A percentile compares a stretch with the other conserved stretches of the same genome.
phyloP scores from a whole-genome alignment of 2,888 invertebrate genomes.

The Phortica okadai region DNA sequence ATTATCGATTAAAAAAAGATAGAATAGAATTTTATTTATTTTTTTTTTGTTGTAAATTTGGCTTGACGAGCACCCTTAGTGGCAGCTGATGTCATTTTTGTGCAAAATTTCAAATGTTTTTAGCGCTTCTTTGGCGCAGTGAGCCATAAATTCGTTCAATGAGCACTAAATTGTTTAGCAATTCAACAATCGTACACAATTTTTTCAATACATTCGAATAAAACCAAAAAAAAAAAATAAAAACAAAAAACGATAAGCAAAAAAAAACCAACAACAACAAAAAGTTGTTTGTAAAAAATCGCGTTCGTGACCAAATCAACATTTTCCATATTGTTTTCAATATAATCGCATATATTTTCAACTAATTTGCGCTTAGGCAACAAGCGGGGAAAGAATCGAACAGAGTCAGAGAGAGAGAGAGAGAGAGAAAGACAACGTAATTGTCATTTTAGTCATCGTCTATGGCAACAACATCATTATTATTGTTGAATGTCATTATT shows the following conservation, averaged over 20 bases:
- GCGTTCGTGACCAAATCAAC: conserved; percentile 23
- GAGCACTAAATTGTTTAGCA: conserved; percentile 58
- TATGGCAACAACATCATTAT: too few species aligned
- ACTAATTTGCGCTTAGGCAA: background rate
- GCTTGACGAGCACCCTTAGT: too few species aligned
- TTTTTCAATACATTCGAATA: conserved; percentile 9
- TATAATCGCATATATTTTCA: background rate
- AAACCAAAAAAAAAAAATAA: conserved; percentile 32
- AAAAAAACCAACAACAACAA: conserved; percentile 37
- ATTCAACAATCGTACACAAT: conserved; percentile 60
- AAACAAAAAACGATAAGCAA: conserved; percentile 28
- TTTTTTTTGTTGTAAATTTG: too few species aligned
- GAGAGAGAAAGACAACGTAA: too few species aligned
- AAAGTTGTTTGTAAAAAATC: conserved; percentile 15
- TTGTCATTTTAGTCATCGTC: too few species aligned
- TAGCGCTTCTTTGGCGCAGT: too few species aligned
- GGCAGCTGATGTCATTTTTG: too few species aligned
- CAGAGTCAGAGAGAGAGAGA: too few species aligned
- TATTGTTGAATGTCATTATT: too few species aligned
- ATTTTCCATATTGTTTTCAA: conserved; percentile 19
- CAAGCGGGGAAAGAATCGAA: background rate
- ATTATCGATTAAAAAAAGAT: too few species aligned
- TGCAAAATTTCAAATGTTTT: too few species aligned
- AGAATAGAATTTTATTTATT: too few species aligned
- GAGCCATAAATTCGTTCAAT: conserved; percentile 44